Percentiles rank a stretch among this genome's conserved stretches.
These are phyloP conservation scores for Aporophyla lueneburgensis DNA, from an alignment of 2,888 invertebrate genomes.

Conservation along the genomic window DNA sequence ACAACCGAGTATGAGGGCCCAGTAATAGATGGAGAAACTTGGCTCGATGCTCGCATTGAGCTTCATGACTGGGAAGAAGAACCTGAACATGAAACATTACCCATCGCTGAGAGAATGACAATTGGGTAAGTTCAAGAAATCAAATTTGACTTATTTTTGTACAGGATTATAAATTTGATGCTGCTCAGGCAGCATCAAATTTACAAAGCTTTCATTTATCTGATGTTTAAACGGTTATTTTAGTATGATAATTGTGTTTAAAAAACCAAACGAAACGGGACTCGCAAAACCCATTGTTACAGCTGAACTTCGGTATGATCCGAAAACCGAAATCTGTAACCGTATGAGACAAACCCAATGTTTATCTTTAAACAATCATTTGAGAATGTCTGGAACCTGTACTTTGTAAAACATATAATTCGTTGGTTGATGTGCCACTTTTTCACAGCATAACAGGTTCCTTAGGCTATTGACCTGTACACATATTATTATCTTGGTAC, in stretches of 20 bases:
- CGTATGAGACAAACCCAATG: neutral
- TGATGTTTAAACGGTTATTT: neutral
- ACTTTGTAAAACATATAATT: conserved; percentile 26
- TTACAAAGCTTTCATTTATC: neutral
- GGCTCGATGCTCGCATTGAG: conserved; percentile 93
- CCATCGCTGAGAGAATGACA: conserved; percentile 92
- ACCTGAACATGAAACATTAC: conserved; percentile 92
- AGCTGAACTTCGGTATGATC: neutral
- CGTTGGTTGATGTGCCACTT: conserved; percentile 15
- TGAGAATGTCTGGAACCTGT: conserved; percentile 16
- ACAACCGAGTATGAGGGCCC: conserved; percentile 85
- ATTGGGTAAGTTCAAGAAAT: conserved; percentile 91
- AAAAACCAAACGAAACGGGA: neutral
- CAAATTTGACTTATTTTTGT: too few species aligned
- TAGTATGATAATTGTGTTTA: neutral
- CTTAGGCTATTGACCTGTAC: conserved; percentile 34
- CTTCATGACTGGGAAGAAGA: conserved; percentile 93
- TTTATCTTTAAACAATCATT: conserved; percentile 14
- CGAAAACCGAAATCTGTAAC: neutral
- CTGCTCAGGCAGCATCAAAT: too few species aligned
- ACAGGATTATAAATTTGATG: neutral
- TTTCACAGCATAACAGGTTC: conserved; percentile 23
- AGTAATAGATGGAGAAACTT: conserved; percentile 92
- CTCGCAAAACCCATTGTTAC: neutral
- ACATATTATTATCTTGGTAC: conserved; percentile 30